These are phyloP conservation scores for Spodoptera exigua DNA, from an alignment of 2,888 invertebrate genomes.

Conservation along the genomic window DNA sequence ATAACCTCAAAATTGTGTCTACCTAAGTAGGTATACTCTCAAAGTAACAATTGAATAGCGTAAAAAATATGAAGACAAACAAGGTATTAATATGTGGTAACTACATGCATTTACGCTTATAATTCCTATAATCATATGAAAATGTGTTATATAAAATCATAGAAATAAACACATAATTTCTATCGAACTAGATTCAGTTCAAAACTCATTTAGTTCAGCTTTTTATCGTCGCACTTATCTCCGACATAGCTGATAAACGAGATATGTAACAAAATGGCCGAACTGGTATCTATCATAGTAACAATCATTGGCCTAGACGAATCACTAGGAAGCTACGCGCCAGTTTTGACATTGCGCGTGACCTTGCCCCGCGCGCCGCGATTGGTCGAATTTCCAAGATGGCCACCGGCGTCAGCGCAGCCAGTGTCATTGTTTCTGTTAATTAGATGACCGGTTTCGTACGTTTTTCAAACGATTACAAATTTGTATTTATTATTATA, in stretches of 20 bases:
- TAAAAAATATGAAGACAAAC: too few species aligned
- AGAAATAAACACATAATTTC: conserved; percentile 11
- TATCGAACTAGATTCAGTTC: conserved; percentile 13
- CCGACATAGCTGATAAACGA: conserved; percentile 51
- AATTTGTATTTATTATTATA: conserved; percentile 53
- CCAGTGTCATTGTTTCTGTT: conserved; percentile 80
- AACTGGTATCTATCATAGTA: conserved; percentile 79
- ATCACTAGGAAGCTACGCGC: conserved; percentile 80
- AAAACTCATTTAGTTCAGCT: conserved; percentile 34
- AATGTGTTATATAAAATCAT: neutral
- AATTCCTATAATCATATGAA: neutral
- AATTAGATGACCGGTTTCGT: conserved; percentile 86
- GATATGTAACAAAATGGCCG: conserved; percentile 78
- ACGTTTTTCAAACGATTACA: conserved; percentile 72
- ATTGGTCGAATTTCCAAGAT: conserved; percentile 83
- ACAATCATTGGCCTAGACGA: conserved; percentile 80
- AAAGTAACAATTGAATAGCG: too few species aligned
- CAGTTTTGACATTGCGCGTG: conserved; percentile 86
- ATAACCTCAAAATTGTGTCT: too few species aligned
- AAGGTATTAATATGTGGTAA: too few species aligned
- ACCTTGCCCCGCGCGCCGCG: conserved; percentile 76
- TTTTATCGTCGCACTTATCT: conserved; percentile 60
- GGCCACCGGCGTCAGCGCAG: conserved; percentile 78
- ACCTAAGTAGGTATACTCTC: too few species aligned
- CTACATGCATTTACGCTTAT: too few species aligned